Evolutionary conservation across 2,113 vertebrate species (phyloP).

Genomic region (Emydocephalus ijimae): DNA sequence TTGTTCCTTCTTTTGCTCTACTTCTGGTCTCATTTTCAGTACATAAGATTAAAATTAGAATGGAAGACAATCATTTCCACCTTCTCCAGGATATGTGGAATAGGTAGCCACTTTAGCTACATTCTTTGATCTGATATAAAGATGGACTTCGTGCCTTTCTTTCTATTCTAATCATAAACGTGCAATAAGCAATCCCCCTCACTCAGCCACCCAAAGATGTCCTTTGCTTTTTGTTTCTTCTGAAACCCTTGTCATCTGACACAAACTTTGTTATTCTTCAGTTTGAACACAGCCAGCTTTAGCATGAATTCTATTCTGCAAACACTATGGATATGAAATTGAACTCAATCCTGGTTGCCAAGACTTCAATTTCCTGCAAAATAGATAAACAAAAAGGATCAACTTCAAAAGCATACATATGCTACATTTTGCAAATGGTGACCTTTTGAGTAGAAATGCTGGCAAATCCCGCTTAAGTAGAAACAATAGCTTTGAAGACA

Average conservation of each 20-base stretch:
- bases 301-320: neutral
- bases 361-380: neutral
- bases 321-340: slow-evolving; percentile 1
- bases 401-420: neutral
- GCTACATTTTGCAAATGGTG: neutral
- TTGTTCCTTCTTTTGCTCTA: neutral
- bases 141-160: neutral
- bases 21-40: neutral
- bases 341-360: slow-evolving; percentile 8
- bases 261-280: slow-evolving; percentile 16
- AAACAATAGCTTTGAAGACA: slow-evolving; percentile 12
- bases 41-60: neutral
- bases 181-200: neutral
- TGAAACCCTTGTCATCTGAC: neutral
- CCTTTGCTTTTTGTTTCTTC: slow-evolving; percentile 14
- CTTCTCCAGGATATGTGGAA: neutral
- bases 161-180: neutral
- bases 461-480: neutral
- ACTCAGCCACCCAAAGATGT: neutral
- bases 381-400: neutral
- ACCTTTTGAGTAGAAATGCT: neutral
- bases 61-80: neutral
- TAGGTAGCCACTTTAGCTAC: neutral
- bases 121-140: neutral
- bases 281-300: neutral